phyloP scores from a whole-genome alignment of 2,113 vertebrate genomes.

The Plecotus auritus region DNA sequence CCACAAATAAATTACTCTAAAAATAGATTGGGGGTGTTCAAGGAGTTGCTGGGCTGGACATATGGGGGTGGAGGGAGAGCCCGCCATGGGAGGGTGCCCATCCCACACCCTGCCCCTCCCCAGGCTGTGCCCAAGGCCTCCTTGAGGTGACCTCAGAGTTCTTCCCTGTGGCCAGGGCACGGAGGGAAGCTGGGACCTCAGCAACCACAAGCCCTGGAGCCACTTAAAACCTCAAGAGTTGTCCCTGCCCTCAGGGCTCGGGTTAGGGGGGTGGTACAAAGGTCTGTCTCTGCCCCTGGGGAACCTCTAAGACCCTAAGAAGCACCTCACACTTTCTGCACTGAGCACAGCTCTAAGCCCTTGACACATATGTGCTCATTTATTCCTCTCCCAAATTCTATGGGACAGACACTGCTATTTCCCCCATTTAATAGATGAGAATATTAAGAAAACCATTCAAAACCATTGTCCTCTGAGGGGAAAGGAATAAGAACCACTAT shows the following conservation, averaged over 20 bases:
- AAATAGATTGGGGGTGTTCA: conserved; percentile 77
- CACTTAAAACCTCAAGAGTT: not conserved
- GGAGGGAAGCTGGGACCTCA: not conserved
- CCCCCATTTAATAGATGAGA: not conserved
- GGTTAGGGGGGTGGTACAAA: no score
- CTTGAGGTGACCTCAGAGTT: not conserved
- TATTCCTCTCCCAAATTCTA: not conserved
- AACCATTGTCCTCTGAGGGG: not conserved
- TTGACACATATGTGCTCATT: not conserved
- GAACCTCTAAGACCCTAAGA: not conserved
- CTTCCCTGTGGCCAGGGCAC: not conserved
- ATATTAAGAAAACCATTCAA: not conserved
- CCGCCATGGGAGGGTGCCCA: not conserved
- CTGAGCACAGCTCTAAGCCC: not conserved
- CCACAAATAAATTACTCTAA: conserved; percentile 81
- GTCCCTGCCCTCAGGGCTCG: not conserved
- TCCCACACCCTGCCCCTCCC: not conserved
- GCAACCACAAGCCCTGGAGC: not conserved
- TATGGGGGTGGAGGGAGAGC: not conserved
- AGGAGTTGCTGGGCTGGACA: not conserved
- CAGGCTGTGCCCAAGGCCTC: not conserved
- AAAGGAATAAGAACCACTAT: not conserved
- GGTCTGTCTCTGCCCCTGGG: not conserved
- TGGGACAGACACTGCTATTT: not conserved
- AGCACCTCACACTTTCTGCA: not conserved